phyloP scores from a whole-genome alignment of 2,888 invertebrate genomes.

The Lissocephala sabroskyi region DNA sequence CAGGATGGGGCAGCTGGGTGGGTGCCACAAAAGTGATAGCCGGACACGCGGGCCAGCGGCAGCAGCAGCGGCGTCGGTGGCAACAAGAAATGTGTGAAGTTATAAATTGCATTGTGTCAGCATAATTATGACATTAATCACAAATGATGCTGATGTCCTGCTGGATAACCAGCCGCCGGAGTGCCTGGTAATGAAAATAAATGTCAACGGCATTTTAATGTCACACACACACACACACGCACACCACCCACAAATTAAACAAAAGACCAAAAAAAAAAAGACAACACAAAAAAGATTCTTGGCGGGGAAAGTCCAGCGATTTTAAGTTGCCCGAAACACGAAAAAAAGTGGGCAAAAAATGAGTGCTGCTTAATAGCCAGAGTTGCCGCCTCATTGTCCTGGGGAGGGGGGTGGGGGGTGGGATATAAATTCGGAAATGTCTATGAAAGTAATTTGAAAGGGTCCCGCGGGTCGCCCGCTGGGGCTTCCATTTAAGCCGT shows the following conservation, averaged over 20 bases:
- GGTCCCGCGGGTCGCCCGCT: too few relatives aligned
- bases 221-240: neutral
- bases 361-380: too few relatives aligned
- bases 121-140: conserved; percentile 28
- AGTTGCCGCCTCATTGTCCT: too few relatives aligned
- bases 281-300: neutral
- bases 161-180: neutral
- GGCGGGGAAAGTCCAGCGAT: too few relatives aligned
- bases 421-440: too few relatives aligned
- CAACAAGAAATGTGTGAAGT: conserved; percentile 21
- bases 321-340: too few relatives aligned
- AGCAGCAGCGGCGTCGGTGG: too few relatives aligned
- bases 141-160: conserved; percentile 16
- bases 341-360: too few relatives aligned
- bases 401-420: too few relatives aligned
- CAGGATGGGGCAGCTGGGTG: neutral
- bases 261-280: neutral
- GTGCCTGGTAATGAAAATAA: conserved; percentile 15
- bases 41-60: neutral
- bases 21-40: neutral
- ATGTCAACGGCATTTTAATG: conserved; percentile 7
- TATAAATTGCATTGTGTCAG: conserved; percentile 27
- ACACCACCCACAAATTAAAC: too few relatives aligned
- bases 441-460: too few relatives aligned
- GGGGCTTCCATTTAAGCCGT: conserved; percentile 7